Evolutionary conservation across 2,797 vertebrate genomes (phyloP).

Genomic region (Synanceia verrucosa): DNA sequence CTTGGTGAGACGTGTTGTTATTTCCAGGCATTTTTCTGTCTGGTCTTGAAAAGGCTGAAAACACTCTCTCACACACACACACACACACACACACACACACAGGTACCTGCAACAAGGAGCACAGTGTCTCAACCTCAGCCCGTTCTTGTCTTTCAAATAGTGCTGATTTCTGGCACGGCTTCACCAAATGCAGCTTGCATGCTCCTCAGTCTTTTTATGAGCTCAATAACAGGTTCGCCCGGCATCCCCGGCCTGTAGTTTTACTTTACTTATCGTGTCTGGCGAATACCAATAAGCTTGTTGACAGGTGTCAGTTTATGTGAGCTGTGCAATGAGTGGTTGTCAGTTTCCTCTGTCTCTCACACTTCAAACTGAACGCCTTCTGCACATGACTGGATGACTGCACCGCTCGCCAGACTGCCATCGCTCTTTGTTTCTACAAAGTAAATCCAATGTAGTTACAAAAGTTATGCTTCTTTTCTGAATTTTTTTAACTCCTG

Average conservation of each 20-base stretch:
- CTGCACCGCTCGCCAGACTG: background rate
- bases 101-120: constrained; percentile 36
- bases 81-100: background rate
- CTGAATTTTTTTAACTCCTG: background rate
- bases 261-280: constrained; percentile 17
- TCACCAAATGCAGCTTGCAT: background rate
- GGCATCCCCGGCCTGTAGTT: constrained; percentile 1
- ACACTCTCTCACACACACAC: background rate
- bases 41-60: constrained; percentile 43
- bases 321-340: background rate
- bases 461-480: background rate
- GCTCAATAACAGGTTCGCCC: background rate
- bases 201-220: constrained; percentile 1
- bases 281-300: background rate
- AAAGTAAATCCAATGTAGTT: background rate
- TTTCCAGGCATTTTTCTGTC: constrained; percentile 57
- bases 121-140: constrained; percentile 27
- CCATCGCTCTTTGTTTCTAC: background rate
- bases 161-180: constrained; percentile 21
- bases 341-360: background rate
- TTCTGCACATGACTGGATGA: background rate
- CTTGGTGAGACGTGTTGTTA: constrained; percentile 70
- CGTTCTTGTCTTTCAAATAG: constrained; percentile 23
- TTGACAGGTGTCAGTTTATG: constrained; percentile 6
- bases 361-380: background rate